Evolutionary conservation across 2,888 invertebrate species (phyloP).

Genomic region (Dicyrtoma fusca): DNA sequence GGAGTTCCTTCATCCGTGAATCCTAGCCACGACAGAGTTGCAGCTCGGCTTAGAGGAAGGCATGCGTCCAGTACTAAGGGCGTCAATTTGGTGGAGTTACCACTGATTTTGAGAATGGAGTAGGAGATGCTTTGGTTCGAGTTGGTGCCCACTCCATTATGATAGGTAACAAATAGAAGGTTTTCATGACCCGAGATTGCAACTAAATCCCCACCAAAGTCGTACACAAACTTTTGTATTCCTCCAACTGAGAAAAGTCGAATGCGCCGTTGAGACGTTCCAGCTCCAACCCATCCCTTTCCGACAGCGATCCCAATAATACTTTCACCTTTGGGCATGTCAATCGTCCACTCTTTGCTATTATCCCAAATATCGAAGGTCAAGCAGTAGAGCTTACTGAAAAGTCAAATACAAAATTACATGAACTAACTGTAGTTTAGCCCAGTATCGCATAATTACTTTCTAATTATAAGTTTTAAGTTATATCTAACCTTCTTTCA

Average conservation of each 20-base stretch:
- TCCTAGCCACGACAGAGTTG: constrained; percentile 75
- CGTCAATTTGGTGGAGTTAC: constrained; percentile 59
- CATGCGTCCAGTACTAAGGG: constrained; percentile 68
- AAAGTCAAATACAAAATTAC: constrained; percentile 11
- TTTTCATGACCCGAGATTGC: constrained; percentile 50
- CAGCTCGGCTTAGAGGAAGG: constrained; percentile 70
- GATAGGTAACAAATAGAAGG: constrained; percentile 61
- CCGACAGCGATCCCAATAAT: constrained; percentile 66
- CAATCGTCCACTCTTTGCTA: constrained; percentile 80
- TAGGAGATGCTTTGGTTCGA: constrained; percentile 58
- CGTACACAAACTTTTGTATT: constrained; percentile 77
- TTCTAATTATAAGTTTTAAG: too few species aligned
- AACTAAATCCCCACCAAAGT: constrained; percentile 74
- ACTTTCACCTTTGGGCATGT: constrained; percentile 78
- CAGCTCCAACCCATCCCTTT: constrained; percentile 75
- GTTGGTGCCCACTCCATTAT: constrained; percentile 64
- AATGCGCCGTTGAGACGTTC: constrained; percentile 74
- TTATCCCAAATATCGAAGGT: constrained; percentile 68
- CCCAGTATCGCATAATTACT: neutral
- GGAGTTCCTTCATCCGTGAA: constrained; percentile 82
- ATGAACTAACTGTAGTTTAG: neutral
- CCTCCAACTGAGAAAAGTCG: constrained; percentile 86
- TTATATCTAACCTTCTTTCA: constrained; percentile 28
- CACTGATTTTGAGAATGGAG: constrained; percentile 45
- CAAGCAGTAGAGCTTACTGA: constrained; percentile 74